These are phyloP conservation scores for Zaprionus tsacasi DNA, from an alignment of 1,140 invertebrate species.

Conservation along the genomic window DNA sequence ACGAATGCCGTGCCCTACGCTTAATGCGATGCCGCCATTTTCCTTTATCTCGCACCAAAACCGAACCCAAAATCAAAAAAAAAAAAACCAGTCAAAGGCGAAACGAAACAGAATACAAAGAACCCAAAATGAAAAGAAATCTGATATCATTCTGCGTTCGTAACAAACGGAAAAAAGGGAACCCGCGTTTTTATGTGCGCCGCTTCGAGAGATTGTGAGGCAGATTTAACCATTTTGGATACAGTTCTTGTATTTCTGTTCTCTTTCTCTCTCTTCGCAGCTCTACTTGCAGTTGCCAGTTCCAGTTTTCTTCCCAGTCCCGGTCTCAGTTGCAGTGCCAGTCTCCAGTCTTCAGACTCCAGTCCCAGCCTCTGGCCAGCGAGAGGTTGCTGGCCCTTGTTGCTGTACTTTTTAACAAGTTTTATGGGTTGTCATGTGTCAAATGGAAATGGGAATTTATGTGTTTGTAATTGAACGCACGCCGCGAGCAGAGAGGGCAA, in stretches of 20 bases:
- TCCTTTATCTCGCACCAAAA: conserved; percentile 40
- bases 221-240: conserved; percentile 79
- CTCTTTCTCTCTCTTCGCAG: background rate
- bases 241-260: conserved; percentile 50
- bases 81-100: conserved; percentile 20
- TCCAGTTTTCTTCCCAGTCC: conserved; percentile 4
- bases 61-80: conserved; percentile 9
- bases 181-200: conserved; percentile 71
- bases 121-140: conserved; percentile 68
- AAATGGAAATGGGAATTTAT: conserved; percentile 84
- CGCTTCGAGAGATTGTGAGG: conserved; percentile 64
- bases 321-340: conserved; percentile 38
- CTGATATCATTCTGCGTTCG: conserved; percentile 76
- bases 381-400: conserved; percentile 64
- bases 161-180: conserved; percentile 53
- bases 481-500: conserved; percentile 53
- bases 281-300: conserved; percentile 1
- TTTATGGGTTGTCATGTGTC: conserved; percentile 84
- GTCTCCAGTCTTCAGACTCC: too few relatives aligned
- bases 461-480: conserved; percentile 83
- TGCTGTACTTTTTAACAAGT: conserved; percentile 80
- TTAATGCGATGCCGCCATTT: conserved; percentile 68
- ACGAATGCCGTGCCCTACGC: conserved; percentile 29
- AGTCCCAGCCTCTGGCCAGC: conserved; percentile 5
- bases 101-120: conserved; percentile 55